Evolutionary conservation across 2,888 invertebrate species (phyloP), one percentile per base, ranked within the genome.

Genomic region (Dichetophora obliterata): DNA sequence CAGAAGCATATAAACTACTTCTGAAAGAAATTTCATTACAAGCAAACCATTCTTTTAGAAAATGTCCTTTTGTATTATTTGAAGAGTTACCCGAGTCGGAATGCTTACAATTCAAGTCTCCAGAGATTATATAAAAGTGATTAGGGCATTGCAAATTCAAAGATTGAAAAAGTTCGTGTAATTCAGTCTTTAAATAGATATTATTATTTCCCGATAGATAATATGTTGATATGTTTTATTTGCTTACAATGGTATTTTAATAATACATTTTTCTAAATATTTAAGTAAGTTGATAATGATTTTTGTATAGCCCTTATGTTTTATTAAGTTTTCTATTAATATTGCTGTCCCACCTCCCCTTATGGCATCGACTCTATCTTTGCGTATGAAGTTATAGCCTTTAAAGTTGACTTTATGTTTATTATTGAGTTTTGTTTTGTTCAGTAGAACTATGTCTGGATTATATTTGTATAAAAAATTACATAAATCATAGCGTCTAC

Each of bases 161-260:
- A 14, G 63, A 63, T 19, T 77, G 59, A 77, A 77, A 37, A 77
- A 77, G 48, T 63, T 66, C 57, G 0, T 63, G 19, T 27, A 75
- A 43, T 57, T 75, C 63, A 14, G 3, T 6, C 31, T 75, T 75
- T 4, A 75, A 69, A 5, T 9, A 0, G 4, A 50, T n/a, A 48
- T 19, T 9, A 57, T 77, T 77, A 16, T 75, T 77, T n/a, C 77
- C 77, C 54, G 75, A 22, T n/a, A n/a, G 75, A 22, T 65, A 75
- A 27, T 77, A 75, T 2, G 75, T 71, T n/a, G 77, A 77, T 70
- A 70, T 16, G 54, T 37, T 66, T 37, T 66, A 31, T 66, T 69
- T 27, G 43, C 16, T 43, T 24, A 19, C 0, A 43, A 9, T 34
- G 48, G 24, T 19, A n/a, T 16, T 14, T n/a, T 54, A 22, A 54